Conservation (phyloP, 2,888 invertebrate species). For the Polyommatus icarus region DNA sequence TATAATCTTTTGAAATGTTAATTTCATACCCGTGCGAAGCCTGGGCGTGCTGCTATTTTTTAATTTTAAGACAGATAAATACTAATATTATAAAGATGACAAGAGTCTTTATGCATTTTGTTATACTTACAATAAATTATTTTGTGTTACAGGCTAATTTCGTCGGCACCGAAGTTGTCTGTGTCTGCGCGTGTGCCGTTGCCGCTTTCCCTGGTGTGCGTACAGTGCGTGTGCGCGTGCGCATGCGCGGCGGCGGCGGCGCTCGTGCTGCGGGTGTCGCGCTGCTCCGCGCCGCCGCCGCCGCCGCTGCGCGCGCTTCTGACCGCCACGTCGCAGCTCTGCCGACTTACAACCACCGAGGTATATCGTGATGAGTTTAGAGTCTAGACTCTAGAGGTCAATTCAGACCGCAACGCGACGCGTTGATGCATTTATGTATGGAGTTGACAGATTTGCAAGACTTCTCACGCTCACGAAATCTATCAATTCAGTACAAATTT, state of each 20-base stretch:
- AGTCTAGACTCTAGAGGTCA: too few species aligned
- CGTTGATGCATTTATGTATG: too few species aligned
- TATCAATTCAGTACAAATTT: too few species aligned
- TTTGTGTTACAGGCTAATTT: conserved; percentile 52
- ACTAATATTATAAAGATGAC: too few species aligned
- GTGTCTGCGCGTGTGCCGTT: conserved; percentile 46
- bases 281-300: conserved; percentile 48
- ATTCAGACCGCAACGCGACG: too few species aligned
- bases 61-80: too few species aligned
- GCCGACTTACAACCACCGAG: conserved; percentile 47
- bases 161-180: conserved; percentile 55
- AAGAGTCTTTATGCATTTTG: too few species aligned
- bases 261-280: conserved; percentile 50
- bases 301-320: conserved; percentile 47
- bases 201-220: conserved; percentile 45
- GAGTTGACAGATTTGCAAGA: too few species aligned
- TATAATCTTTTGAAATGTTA: too few species aligned
- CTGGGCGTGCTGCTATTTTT: too few species aligned
- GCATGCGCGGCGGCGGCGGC: conserved; percentile 51
- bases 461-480: too few species aligned
- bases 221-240: conserved; percentile 51
- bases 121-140: background rate
- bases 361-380: conserved; percentile 36
- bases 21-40: too few species aligned
- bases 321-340: conserved; percentile 46